phyloP scores from a whole-genome alignment of 1,140 invertebrate genomes.

The Diorhabda elongata region DNA sequence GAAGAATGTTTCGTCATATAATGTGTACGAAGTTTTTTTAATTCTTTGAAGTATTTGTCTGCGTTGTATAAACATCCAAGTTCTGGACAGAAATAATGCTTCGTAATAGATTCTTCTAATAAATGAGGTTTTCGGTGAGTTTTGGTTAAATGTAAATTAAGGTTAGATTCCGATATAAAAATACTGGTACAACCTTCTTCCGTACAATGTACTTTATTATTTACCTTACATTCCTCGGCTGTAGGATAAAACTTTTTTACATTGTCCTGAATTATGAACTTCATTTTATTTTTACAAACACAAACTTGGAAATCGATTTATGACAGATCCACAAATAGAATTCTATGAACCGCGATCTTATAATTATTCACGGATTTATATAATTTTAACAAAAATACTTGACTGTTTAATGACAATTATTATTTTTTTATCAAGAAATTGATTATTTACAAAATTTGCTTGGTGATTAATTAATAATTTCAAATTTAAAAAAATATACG shows the following conservation, averaged over 20 bases:
- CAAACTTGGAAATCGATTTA: no score
- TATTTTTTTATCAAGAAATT: background rate
- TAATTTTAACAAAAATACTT: slow-evolving; percentile 1
- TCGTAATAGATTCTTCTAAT: slow-evolving; percentile 9
- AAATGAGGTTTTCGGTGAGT: slow-evolving; percentile 39
- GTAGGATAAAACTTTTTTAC: slow-evolving; percentile 33
- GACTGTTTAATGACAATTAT: background rate
- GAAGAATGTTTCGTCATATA: slow-evolving; percentile 60
- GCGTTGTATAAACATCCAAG: slow-evolving; percentile 37
- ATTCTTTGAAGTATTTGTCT: slow-evolving; percentile 37
- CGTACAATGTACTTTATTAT: slow-evolving; percentile 41
- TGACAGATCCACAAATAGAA: no score
- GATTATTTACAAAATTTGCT: no score
- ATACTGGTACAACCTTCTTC: slow-evolving; percentile 36
- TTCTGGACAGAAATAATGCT: slow-evolving; percentile 42
- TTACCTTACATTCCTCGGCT: slow-evolving; percentile 31
- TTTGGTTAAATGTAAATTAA: slow-evolving; percentile 41
- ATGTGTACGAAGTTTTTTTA: slow-evolving; percentile 52
- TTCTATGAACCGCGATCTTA: background rate
- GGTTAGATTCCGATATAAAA: slow-evolving; percentile 43
- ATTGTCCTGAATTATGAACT: background rate
- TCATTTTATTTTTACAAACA: background rate
- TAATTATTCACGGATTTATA: background rate
- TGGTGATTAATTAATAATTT: no score
- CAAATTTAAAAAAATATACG: no score